These are phyloP conservation scores for Xanthorhoe spadicearia DNA, from an alignment of 2,888 invertebrate genomes.

Conservation along the genomic window DNA sequence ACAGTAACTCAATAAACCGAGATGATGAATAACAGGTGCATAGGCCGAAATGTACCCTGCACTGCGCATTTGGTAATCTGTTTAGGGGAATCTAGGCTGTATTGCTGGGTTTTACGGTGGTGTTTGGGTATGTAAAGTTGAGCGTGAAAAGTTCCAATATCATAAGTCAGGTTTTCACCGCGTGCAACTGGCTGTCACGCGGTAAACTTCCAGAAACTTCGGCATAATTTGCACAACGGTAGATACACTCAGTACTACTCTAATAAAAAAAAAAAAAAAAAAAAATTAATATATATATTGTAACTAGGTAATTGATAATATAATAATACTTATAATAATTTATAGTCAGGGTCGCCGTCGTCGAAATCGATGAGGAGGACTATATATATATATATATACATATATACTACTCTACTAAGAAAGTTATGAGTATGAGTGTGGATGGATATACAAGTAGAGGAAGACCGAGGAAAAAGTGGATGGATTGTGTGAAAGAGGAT, in stretches of 20 bases:
- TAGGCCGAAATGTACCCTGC: slow-evolving; percentile 49
- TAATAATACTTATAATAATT: no score
- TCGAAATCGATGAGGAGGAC: no score
- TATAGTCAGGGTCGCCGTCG: no score
- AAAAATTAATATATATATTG: no score
- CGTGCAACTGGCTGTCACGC: slow-evolving; percentile 48
- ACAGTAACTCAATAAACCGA: slow-evolving; percentile 40
- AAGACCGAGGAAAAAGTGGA: no score
- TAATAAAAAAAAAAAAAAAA: no score
- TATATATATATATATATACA: no score
- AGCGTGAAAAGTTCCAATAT: slow-evolving; percentile 45
- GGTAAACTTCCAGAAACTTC: slow-evolving; percentile 49
- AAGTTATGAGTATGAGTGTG: no score
- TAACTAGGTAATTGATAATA: no score
- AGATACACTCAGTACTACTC: neutral
- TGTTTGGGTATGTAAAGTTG: slow-evolving; percentile 13
- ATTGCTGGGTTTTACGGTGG: slow-evolving; percentile 4
- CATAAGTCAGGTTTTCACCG: slow-evolving; percentile 48
- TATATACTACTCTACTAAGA: no score
- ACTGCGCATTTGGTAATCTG: slow-evolving; percentile 51
- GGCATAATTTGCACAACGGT: slow-evolving; percentile 8
- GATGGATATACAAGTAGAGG: no score
- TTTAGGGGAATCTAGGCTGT: slow-evolving; percentile 31
- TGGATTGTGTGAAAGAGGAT: no score
- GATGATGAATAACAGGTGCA: slow-evolving; percentile 45